Conservation (phyloP, 2,888 invertebrate species). For the Tetragonisca angustula region DNA sequence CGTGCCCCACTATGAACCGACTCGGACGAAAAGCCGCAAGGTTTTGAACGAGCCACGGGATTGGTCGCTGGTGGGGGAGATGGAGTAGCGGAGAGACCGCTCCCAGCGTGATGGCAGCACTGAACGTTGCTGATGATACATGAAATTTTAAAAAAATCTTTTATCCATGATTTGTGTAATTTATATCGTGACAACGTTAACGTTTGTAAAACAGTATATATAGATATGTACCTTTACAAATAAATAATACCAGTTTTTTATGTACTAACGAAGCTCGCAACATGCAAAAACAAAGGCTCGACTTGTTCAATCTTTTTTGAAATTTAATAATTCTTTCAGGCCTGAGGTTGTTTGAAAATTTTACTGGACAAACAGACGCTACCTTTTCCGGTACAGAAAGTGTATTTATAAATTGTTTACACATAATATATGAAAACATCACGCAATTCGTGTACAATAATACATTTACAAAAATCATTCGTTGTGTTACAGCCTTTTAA, state of each 20-base stretch:
- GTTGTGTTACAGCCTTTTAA: slow-evolving; percentile 50
- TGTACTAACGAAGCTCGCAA: background rate
- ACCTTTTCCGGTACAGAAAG: slow-evolving; percentile 34
- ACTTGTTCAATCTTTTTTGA: background rate
- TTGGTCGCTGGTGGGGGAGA: slow-evolving; percentile 53
- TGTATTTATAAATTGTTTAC: slow-evolving; percentile 52
- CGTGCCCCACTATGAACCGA: slow-evolving; percentile 35
- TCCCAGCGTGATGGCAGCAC: slow-evolving; percentile 65
- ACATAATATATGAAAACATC: slow-evolving; percentile 39
- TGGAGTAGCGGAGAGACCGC: slow-evolving; percentile 37
- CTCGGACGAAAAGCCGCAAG: slow-evolving; percentile 60
- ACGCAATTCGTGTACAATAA: slow-evolving; percentile 44
- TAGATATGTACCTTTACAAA: background rate
- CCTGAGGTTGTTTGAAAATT: slow-evolving; percentile 3
- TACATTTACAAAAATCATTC: slow-evolving; percentile 53
- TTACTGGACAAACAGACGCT: slow-evolving; percentile 13
- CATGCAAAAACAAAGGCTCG: background rate
- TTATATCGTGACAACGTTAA: background rate
- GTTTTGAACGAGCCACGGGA: slow-evolving; percentile 51
- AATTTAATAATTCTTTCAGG: background rate
- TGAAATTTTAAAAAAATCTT: background rate
- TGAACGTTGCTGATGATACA: background rate
- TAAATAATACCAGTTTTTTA: background rate
- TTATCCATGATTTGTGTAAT: background rate
- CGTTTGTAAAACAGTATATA: background rate